Evolutionary conservation across 2,888 invertebrate species (phyloP), one percentile per base, ranked within the genome.

Genomic region (Thalpophila matura): DNA sequence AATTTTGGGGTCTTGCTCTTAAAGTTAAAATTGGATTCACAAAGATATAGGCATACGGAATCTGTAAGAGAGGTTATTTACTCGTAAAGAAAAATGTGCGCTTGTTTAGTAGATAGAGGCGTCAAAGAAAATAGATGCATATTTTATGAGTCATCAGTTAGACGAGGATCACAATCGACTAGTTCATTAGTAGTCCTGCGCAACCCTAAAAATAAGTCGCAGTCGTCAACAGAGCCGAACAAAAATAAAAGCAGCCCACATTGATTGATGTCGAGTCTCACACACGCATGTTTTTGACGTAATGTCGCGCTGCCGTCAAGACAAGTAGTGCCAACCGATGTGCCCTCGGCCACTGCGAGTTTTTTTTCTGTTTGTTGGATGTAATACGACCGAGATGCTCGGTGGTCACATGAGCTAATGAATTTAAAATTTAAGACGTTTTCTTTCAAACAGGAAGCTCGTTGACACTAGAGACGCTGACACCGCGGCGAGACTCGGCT

Each of bases 261-360:
- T 91, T 93, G 93, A 94, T 93, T 92, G 93, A 94, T 93, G 92
- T 89, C 85, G 82, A 84, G 89, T 88, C 86, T 85, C 90, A 89
- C 87, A 88, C 87, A 83, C 90, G 88, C 85, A 89, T 85, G 90
- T 90, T 90, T 92, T 90, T 93, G 94, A 94, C 92, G 82, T 87
- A n/a, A n/a, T n/a, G n/a, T n/a, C n/a, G n/a, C n/a, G 79, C 81
- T 80, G 81, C 84, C 85, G 88, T 89, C 89, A 89, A 88, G 90
- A 86, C 88, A 89, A 87, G 89, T 88, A 91, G 91, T 89, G 89
- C 83, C 86, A 88, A 84, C 82, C 82, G 88, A 89, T 82, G 84
- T 81, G 86, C 80, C 81, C 79, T 74, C 84, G 82, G 79, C 69
- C 70, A 67, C 55, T 40, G 79, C 74, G 75, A 76, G 18, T 7